These are phyloP conservation scores for Marisa cornuarietis DNA, from an alignment of 1,140 invertebrate species.

Conservation along the genomic window DNA sequence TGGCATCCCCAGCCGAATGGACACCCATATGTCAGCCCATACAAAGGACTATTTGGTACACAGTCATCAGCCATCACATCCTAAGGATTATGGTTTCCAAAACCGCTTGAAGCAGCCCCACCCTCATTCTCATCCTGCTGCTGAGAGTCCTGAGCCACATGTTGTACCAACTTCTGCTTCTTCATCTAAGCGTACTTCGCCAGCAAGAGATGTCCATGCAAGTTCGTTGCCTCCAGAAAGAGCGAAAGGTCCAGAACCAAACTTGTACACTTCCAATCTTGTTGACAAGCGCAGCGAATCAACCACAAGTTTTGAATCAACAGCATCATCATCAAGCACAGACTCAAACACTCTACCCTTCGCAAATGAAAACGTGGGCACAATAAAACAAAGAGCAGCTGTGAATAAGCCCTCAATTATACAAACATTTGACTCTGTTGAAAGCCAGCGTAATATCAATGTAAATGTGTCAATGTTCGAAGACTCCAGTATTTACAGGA, in stretches of 20 bases:
- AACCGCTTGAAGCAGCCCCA: slow-evolving; percentile 9
- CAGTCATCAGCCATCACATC: neutral
- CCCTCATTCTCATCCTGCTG: neutral
- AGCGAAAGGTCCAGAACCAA: slow-evolving; percentile 3
- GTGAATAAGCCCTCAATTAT: slow-evolving; percentile 54
- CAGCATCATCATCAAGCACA: slow-evolving; percentile 76
- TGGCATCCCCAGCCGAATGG: slow-evolving; percentile 44
- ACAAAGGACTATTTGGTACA: slow-evolving; percentile 7
- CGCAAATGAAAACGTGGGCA: slow-evolving; percentile 98
- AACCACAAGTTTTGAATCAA: slow-evolving; percentile 75
- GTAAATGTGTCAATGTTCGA: slow-evolving; percentile 31
- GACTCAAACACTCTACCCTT: slow-evolving; percentile 96
- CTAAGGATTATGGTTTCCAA: slow-evolving; percentile 19
- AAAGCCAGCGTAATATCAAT: slow-evolving; percentile 31
- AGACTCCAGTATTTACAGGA: slow-evolving; percentile 18
- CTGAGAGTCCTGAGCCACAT: slow-evolving; percentile 1
- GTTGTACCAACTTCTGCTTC: neutral
- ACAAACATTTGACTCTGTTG: slow-evolving; percentile 35
- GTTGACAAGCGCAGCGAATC: slow-evolving; percentile 49
- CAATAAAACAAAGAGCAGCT: slow-evolving; percentile 83
- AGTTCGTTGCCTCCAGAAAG: neutral
- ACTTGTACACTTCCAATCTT: slow-evolving; percentile 10
- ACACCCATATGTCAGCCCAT: neutral
- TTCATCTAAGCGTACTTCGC: slow-evolving; percentile 9
- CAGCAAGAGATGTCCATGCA: slow-evolving; percentile 18